These are phyloP conservation scores for Nesoenas mayeri DNA, from an alignment of 2,113 vertebrate genomes.

Conservation along the genomic window DNA sequence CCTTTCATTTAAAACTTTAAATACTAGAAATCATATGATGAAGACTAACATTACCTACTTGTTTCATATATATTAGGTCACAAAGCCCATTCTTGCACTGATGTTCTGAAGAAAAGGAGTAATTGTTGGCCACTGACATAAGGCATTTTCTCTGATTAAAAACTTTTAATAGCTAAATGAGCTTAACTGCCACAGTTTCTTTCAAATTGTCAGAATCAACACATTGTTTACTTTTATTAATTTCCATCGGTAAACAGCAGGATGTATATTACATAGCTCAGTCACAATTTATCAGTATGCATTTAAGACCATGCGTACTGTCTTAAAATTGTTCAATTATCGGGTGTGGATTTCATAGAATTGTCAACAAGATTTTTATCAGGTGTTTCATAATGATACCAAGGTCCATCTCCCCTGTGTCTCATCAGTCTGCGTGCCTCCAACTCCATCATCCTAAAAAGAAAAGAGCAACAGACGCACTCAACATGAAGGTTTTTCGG, in stretches of 20 bases:
- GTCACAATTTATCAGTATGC: neutral
- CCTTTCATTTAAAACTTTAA: neutral
- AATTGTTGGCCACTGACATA: neutral
- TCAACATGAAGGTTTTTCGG: neutral
- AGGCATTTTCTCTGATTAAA: neutral
- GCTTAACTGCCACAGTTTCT: neutral
- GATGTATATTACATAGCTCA: conserved; percentile 65
- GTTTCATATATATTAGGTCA: neutral
- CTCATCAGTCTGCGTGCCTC: conserved; percentile 87
- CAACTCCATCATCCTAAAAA: conserved; percentile 74
- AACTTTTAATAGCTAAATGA: neutral
- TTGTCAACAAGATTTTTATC: conserved; percentile 82
- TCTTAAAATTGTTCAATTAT: conserved; percentile 74
- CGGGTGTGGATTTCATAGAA: conserved; percentile 83
- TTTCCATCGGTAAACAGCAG: conserved; percentile 56
- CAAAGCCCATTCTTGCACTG: neutral
- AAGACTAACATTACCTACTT: neutral
- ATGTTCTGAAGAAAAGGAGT: neutral
- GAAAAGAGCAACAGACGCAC: neutral
- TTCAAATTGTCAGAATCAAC: neutral
- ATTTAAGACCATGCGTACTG: neutral
- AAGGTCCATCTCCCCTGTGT: conserved; percentile 89
- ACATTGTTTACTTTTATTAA: conserved; percentile 52
- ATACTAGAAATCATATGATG: neutral
- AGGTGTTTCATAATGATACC: conserved; percentile 79